A percentile compares a stretch with the other conserved stretches of the same genome.
These are phyloP conservation scores for Zaprionus bogoriensis DNA, from an alignment of 2,888 invertebrate species.

Conservation along the genomic window DNA sequence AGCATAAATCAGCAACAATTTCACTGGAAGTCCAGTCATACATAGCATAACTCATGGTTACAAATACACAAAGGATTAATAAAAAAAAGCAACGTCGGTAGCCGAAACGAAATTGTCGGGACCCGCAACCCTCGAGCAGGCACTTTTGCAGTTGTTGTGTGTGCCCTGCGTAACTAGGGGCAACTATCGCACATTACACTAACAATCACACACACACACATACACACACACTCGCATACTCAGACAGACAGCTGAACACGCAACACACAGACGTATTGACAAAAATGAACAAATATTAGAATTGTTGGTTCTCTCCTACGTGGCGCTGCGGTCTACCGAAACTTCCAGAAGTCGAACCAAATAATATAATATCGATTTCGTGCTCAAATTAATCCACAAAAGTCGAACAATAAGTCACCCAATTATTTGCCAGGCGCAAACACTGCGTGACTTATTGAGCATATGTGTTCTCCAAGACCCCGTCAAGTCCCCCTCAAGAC, in stretches of 20 bases:
- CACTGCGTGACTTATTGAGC: slow-evolving; percentile 23
- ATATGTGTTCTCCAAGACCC: slow-evolving; percentile 3
- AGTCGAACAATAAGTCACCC: slow-evolving; percentile 45
- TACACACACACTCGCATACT: slow-evolving; percentile 9
- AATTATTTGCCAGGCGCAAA: slow-evolving; percentile 43
- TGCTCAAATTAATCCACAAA: slow-evolving; percentile 29
- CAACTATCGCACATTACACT: slow-evolving; percentile 46
- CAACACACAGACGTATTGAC: slow-evolving; percentile 17
- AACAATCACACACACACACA: slow-evolving; percentile 14
- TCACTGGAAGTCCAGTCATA: slow-evolving; percentile 37
- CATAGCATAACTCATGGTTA: slow-evolving; percentile 55
- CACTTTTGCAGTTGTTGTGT: slow-evolving; percentile 48
- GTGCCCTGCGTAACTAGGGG: slow-evolving; percentile 65
- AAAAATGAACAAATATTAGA: slow-evolving; percentile 46
- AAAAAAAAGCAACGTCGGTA: slow-evolving; percentile 36
- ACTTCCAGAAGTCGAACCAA: not conserved
- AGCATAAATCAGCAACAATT: slow-evolving; percentile 56
- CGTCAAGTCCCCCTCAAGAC: too few relatives aligned
- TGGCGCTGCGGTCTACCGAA: slow-evolving; percentile 13
- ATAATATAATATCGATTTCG: slow-evolving; percentile 43
- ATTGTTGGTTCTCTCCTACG: slow-evolving; percentile 11
- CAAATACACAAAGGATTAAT: slow-evolving; percentile 73
- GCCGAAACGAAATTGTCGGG: not conserved
- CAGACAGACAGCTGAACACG: slow-evolving; percentile 3
- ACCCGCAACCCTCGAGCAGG: not conserved